Conservation (phyloP, 2,113 vertebrate species). For the Gallinago paraguaiae region DNA sequence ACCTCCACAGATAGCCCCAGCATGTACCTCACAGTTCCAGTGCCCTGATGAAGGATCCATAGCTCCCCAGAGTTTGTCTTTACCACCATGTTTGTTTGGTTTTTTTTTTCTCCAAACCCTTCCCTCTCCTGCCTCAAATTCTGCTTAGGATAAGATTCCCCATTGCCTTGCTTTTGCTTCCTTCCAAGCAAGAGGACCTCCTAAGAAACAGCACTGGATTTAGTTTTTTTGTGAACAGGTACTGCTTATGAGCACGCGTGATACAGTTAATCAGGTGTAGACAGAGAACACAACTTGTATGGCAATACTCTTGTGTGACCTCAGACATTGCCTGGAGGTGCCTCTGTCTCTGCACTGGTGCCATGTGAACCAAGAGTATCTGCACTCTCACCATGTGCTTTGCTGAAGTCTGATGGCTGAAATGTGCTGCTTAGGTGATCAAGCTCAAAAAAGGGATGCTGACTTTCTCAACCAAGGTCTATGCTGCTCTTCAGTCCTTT, state of each 20-base stretch:
- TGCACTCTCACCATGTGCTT: background rate
- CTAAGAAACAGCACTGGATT: background rate
- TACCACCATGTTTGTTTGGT: background rate
- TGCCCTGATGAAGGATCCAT: rapidly evolving
- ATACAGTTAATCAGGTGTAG: background rate
- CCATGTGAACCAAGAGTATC: background rate
- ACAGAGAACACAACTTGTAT: background rate
- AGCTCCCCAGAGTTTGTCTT: background rate
- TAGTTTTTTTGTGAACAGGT: background rate
- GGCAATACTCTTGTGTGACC: background rate
- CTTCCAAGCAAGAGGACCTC: background rate
- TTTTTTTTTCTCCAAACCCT: background rate
- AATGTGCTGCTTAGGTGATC: background rate
- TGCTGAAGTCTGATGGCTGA: background rate
- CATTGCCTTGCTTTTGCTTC: background rate
- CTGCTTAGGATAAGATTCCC: background rate
- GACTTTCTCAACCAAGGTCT: background rate
- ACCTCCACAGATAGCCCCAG: background rate
- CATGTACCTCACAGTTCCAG: background rate
- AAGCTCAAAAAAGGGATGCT: background rate
- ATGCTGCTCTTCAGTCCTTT: background rate
- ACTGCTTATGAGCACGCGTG: background rate
- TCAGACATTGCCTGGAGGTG: background rate
- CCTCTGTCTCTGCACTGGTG: background rate
- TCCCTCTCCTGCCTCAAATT: background rate